Conservation (phyloP, 2,113 vertebrate species). For the Cyphomyrus discorhynchus region DNA sequence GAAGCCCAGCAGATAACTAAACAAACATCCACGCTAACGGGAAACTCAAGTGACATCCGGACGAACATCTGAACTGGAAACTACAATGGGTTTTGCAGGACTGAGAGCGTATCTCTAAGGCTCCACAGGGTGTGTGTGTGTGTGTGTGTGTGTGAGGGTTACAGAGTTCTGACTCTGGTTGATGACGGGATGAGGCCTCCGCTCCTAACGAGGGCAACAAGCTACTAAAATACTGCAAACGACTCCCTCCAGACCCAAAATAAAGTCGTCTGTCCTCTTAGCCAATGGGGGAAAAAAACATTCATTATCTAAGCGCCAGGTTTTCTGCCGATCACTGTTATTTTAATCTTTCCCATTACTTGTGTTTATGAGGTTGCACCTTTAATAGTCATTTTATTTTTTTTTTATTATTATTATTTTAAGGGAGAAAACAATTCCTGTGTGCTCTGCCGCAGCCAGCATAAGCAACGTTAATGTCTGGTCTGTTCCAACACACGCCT, state of each 20-base stretch:
- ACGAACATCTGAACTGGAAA: background rate
- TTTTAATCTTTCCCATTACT: conserved; percentile 5
- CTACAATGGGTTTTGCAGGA: background rate
- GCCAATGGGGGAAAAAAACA: background rate
- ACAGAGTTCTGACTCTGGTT: background rate
- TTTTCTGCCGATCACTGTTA: background rate
- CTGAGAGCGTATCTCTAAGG: background rate
- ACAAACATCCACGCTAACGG: background rate
- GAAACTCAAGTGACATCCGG: background rate
- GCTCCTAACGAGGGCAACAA: background rate
- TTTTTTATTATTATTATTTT: conserved; percentile 10
- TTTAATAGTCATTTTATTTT: background rate
- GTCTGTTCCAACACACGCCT: background rate
- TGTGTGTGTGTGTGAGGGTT: background rate
- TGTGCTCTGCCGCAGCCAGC: background rate
- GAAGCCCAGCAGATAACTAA: background rate
- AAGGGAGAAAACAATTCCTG: background rate
- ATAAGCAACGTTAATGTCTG: background rate
- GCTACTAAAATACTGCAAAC: background rate
- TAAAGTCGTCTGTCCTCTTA: background rate
- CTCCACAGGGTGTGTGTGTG: too few relatives aligned
- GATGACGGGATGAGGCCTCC: background rate
- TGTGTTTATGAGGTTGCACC: conserved; percentile 7
- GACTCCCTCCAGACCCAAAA: conserved; percentile 6
- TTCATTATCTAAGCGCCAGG: background rate